These are phyloP conservation scores for Rhizomys pruinosus DNA, from an alignment of 2,113 vertebrate genomes.

Conservation along the genomic window DNA sequence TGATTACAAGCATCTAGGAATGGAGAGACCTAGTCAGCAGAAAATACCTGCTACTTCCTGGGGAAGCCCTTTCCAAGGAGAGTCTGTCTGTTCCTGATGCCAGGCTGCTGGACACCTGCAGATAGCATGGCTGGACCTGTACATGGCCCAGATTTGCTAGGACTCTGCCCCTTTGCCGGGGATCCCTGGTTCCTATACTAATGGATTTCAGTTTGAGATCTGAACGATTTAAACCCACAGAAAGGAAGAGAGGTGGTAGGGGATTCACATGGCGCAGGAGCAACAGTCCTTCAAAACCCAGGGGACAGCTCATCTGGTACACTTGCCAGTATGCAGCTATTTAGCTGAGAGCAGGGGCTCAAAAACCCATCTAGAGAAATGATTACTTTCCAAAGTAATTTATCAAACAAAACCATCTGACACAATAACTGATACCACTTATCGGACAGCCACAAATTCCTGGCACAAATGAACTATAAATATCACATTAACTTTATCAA, in stretches of 20 bases:
- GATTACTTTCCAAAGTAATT: not conserved
- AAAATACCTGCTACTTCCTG: not conserved
- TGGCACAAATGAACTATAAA: slow-evolving; percentile 15
- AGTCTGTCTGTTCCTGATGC: not conserved
- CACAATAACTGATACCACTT: not conserved
- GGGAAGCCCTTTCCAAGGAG: not conserved
- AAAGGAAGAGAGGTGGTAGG: not conserved
- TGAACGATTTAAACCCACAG: not conserved
- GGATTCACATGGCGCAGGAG: not conserved
- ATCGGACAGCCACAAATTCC: not conserved
- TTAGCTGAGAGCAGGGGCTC: not conserved
- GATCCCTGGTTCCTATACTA: not conserved
- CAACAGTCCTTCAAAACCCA: not conserved
- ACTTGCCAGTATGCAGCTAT: not conserved
- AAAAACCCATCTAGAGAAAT: not conserved
- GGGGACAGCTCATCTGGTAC: not conserved
- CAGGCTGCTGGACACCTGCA: not conserved
- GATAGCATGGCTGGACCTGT: not conserved
- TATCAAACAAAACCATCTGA: not conserved
- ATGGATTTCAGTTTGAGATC: not conserved
- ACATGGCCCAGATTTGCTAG: not conserved
- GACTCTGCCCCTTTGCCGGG: not conserved
- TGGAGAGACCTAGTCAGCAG: not conserved
- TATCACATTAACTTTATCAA: not conserved
- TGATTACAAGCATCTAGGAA: not conserved